These are phyloP conservation scores for Poecilia gillii DNA, from an alignment of 2,797 vertebrate genomes.

Conservation along the genomic window DNA sequence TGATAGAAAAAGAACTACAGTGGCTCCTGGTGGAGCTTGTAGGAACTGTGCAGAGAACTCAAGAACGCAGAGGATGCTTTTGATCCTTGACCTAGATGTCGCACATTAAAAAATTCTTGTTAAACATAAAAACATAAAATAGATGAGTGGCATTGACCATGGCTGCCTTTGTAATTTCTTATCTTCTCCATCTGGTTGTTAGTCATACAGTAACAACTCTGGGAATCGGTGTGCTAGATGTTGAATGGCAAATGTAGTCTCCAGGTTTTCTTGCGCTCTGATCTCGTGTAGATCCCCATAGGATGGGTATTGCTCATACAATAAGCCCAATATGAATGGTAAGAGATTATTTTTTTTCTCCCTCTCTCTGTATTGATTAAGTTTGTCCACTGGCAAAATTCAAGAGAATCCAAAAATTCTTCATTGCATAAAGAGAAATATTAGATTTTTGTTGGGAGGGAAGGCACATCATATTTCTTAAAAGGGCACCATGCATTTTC, in stretches of 20 bases:
- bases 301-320: conserved; percentile 30
- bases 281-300: conserved; percentile 18
- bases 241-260: conserved; percentile 19
- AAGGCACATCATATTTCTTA: conserved; percentile 20
- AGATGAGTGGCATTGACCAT: conserved; percentile 24
- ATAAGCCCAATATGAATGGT: conserved; percentile 16
- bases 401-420: conserved; percentile 31
- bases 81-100: conserved; percentile 76
- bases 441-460: conserved; percentile 15
- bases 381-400: conserved; percentile 11
- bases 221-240: conserved; percentile 15
- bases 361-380: conserved; percentile 27
- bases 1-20: conserved; percentile 68
- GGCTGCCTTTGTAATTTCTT: conserved; percentile 39
- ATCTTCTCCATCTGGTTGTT: conserved; percentile 24
- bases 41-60: conserved; percentile 41
- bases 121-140: background rate
- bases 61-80: conserved; percentile 34
- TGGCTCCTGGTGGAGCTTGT: conserved; percentile 76
- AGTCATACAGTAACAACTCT: conserved; percentile 21
- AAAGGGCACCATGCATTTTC: background rate
- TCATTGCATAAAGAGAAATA: conserved; percentile 23
- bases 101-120: conserved; percentile 28
- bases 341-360: background rate
- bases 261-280: conserved; percentile 6